phyloP scores from a whole-genome alignment of 2,888 invertebrate genomes.

The Syritta pipiens region DNA sequence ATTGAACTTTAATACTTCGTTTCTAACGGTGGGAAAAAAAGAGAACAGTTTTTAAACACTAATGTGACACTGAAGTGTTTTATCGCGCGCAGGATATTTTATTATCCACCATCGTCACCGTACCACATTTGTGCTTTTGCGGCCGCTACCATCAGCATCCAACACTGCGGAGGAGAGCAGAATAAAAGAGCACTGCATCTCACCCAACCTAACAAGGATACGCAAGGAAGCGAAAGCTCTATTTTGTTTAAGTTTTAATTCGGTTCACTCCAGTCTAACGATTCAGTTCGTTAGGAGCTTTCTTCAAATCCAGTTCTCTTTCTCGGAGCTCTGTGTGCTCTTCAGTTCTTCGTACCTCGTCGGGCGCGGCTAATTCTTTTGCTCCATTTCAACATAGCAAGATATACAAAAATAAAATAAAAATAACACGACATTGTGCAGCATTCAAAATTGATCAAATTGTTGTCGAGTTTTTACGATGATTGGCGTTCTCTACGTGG shows the following conservation, averaged over 20 bases:
- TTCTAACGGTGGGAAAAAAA: neutral
- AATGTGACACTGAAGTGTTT: slow-evolving; percentile 33
- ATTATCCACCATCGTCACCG: neutral
- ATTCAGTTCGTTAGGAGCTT: slow-evolving; percentile 69
- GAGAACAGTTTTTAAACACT: slow-evolving; percentile 20
- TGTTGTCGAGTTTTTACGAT: slow-evolving; percentile 1
- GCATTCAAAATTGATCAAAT: slow-evolving; percentile 24
- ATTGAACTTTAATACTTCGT: slow-evolving; percentile 20
- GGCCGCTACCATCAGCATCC: neutral
- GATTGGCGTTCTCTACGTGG: neutral
- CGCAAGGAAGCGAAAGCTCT: slow-evolving; percentile 41
- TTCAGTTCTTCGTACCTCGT: slow-evolving; percentile 17
- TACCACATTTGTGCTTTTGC: slow-evolving; percentile 27
- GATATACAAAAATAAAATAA: slow-evolving; percentile 1
- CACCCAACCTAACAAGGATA: neutral
- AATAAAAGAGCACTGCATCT: slow-evolving; percentile 39
- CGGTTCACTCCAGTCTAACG: slow-evolving; percentile 53
- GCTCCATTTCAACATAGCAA: neutral
- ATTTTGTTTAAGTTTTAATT: slow-evolving; percentile 51
- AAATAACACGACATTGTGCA: neutral
- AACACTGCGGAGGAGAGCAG: neutral
- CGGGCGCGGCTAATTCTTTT: slow-evolving; percentile 61
- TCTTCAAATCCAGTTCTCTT: slow-evolving; percentile 63
- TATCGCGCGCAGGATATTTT: slow-evolving; percentile 18
- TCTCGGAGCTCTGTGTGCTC: slow-evolving; percentile 20